A percentile compares a stretch with the other conserved stretches of the same genome.
These are phyloP conservation scores for Malacoraja senta DNA, from an alignment of 2,797 vertebrate species.

Conservation along the genomic window DNA sequence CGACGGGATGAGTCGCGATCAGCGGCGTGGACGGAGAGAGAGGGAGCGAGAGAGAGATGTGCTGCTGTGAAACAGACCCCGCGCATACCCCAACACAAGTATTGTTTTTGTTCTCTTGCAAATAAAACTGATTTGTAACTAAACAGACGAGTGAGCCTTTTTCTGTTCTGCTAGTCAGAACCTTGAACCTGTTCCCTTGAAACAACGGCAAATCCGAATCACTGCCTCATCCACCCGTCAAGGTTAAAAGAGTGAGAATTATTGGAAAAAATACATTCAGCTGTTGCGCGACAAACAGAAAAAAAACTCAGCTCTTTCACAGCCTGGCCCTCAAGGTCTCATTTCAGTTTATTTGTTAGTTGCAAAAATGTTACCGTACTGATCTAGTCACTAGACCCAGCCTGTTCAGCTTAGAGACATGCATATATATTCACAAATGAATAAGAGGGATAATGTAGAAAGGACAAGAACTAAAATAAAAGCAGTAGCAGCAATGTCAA, in stretches of 20 bases:
- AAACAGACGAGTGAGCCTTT: too few relatives aligned
- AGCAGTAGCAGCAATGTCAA: not conserved
- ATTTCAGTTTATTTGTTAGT: conserved; percentile 11
- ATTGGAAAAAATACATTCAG: not conserved
- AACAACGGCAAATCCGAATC: not conserved
- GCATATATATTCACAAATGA: not conserved
- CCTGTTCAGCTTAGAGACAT: not conserved
- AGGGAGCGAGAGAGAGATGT: too few relatives aligned
- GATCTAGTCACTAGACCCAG: not conserved
- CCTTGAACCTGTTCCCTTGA: too few relatives aligned
- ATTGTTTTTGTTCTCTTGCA: too few relatives aligned
- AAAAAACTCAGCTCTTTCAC: not conserved
- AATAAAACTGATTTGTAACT: too few relatives aligned
- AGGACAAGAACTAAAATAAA: not conserved
- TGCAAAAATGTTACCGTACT: not conserved
- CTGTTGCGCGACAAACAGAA: conserved; percentile 5
- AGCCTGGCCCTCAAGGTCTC: not conserved
- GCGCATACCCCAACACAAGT: too few relatives aligned
- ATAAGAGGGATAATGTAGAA: not conserved
- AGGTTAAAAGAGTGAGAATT: not conserved
- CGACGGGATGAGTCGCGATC: too few relatives aligned
- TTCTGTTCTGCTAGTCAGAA: too few relatives aligned
- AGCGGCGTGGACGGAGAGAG: too few relatives aligned
- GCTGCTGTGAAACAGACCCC: too few relatives aligned
- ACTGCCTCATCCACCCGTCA: conserved; percentile 4